Evolutionary conservation across 92 coral and sea anemone species (phyloP), one percentile per base, ranked within the genome.

Genomic region (Zoanthus sansibaricus): DNA sequence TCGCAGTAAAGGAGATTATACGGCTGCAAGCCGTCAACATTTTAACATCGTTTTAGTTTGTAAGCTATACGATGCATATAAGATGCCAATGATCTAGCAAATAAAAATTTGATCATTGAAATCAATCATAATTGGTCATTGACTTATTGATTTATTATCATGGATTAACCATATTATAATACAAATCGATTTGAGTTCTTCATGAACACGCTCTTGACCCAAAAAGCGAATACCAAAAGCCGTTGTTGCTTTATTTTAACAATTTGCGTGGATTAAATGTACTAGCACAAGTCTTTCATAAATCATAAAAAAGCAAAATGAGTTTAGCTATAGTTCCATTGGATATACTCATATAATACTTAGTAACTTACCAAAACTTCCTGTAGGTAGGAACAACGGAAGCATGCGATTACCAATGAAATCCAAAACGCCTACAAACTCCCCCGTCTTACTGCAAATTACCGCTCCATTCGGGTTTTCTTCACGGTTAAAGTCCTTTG

Each of bases 401-500:
- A 83, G 47, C 55, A 94, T 78, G n/a, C 75, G 82, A 61, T 84
- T 76, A 12, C 84, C 88, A 3, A 51, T 58, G 82, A 77, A 88
- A 51, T 90, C 92, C 68, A 94, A 77, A 82, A 90, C 82, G 13
- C 98, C 98, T 44, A 86, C 92, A 72, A 93, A 94, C 49, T 89
- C 94, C 8, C 98, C 98, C 66, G 87, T 87, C 88, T 93, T 91
- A 37, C 86, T 88, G 46, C 86, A 93, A 18, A 94, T 83, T 1
- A 89, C 94, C 12, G 94, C 93, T 31, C 98, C 98, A 51, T 80
- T 72, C 33, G 95, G 95, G n/a, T 82, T 79, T 37, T 82, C 93
- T 32, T 94, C 90, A 64, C 55, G 80, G 55, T 88, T 88, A 49
- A 91, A 91, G 47, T 83, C 80, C 48, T 49, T 73, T 61, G 78